Evolutionary conservation across 2,113 vertebrate genomes (phyloP).

Genomic region (Toxotes chatareus): DNA sequence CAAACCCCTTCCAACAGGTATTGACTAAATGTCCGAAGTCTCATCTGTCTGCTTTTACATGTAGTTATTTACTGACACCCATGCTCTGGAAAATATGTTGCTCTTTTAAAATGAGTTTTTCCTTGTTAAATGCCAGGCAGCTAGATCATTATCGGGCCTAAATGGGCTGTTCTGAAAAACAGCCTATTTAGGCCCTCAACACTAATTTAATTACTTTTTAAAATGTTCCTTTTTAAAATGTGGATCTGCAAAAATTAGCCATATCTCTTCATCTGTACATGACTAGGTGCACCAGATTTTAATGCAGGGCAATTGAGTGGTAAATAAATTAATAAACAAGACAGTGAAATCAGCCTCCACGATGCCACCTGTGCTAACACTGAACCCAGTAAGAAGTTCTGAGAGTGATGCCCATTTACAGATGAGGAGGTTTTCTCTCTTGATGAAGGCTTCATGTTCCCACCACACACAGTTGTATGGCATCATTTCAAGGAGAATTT

Average conservation of each 20-base stretch:
- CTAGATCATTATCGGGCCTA: constrained; percentile 43
- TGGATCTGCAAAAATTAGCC: constrained; percentile 51
- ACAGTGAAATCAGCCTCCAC: neutral
- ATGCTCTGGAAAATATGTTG: constrained; percentile 27
- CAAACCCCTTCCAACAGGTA: constrained; percentile 98
- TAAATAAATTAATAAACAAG: neutral
- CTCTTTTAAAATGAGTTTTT: constrained; percentile 21
- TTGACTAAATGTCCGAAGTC: constrained; percentile 22
- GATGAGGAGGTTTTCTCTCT: constrained; percentile 1
- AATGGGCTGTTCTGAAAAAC: constrained; percentile 37
- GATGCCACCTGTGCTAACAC: neutral
- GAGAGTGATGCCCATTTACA: neutral
- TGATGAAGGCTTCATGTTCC: neutral
- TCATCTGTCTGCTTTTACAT: constrained; percentile 14
- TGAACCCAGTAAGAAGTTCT: neutral
- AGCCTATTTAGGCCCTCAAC: no score
- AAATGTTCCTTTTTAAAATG: constrained; percentile 59
- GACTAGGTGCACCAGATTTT: neutral
- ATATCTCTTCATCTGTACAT: constrained; percentile 26
- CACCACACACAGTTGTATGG: neutral
- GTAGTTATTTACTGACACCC: constrained; percentile 11
- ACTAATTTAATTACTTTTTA: constrained; percentile 64
- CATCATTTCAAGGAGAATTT: constrained; percentile 4
- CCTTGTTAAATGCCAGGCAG: constrained; percentile 21
- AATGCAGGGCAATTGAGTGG: neutral